phyloP scores from a whole-genome alignment of 1,140 invertebrate genomes.

The Chionoecetes opilio region DNA sequence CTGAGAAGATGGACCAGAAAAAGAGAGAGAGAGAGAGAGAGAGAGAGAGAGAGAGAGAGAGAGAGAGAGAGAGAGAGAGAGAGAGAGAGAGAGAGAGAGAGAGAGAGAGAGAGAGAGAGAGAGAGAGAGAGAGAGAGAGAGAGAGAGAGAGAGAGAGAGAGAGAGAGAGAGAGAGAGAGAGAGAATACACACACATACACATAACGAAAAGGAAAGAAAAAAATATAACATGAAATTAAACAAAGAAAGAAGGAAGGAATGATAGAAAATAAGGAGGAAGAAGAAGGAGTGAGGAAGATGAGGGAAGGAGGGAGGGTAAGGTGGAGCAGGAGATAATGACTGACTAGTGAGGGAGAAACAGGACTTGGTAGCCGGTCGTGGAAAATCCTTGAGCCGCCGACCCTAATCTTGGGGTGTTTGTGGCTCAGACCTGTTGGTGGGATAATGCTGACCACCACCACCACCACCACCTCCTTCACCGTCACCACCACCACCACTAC shows the following conservation, averaged over 20 bases:
- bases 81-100: neutral
- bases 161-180: neutral
- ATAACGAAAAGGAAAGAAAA: neutral
- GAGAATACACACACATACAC: too few species aligned
- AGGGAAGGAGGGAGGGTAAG: neutral
- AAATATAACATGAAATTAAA: too few species aligned
- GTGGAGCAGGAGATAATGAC: conserved; percentile 19
- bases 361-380: neutral
- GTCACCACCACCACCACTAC: neutral
- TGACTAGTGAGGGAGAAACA: conserved; percentile 16
- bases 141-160: neutral
- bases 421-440: conserved; percentile 14
- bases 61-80: too few species aligned
- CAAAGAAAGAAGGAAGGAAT: neutral
- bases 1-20: too few species aligned
- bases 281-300: too few species aligned
- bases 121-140: neutral
- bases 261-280: neutral
- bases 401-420: neutral
- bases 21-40: too few species aligned
- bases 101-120: neutral
- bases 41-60: too few species aligned
- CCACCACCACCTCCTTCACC: neutral
- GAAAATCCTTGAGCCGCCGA: neutral
- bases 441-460: neutral